Base-by-base conservation (phyloP, 92 coral and sea anemone genomes). In the Siderastrea siderea region DNA sequence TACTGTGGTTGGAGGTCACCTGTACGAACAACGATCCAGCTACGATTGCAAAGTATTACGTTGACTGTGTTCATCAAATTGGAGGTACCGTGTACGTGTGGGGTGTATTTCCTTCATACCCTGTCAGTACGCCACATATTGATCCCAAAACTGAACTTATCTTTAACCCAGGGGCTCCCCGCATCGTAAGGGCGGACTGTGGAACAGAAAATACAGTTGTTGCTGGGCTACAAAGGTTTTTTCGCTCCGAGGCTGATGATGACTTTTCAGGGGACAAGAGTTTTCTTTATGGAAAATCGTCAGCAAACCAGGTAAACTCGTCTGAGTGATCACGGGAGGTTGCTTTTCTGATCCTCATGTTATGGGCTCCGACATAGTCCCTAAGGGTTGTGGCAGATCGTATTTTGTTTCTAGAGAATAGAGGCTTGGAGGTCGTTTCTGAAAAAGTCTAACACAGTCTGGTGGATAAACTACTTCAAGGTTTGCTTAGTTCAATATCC, bases 151-250 rank as follows among this genome's bases (percentile, higher is more conserved):
- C 38, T 26, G 38, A 26, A 26, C 38, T 26, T 26, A 26, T 26
- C 38, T 26, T 26, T 26, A 0, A 26, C 38, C 38, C 38, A 26
- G 66, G 66, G n/a, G n/a, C 66, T 61, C 13, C 74, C 3, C 47
- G 74, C 12, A 69, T 69, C 17, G 51, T 45, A 15, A 69, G 74
- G 74, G 74, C 74, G 45, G 74, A 69, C 51, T 69, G 74, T 17
- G 74, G 79, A 14, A 74, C 61, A 49, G 79, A 74, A 38, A 74
- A 74, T 38, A 19, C 15, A 10, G 59, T 51, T 4, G 51, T 51
- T 1, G 79, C 79, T 74, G 79, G 61, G 12, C 59, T 74, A 3
- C 79, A 48, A 16, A 51, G 63, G 6, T 74, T 74, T 51, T 51
- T 74, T 48, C 79, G n/a, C 26, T 38, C 45, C 5, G 13, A n/a